Conservation (phyloP, 2,797 vertebrate genomes). For the Malacoctenus gilli region DNA sequence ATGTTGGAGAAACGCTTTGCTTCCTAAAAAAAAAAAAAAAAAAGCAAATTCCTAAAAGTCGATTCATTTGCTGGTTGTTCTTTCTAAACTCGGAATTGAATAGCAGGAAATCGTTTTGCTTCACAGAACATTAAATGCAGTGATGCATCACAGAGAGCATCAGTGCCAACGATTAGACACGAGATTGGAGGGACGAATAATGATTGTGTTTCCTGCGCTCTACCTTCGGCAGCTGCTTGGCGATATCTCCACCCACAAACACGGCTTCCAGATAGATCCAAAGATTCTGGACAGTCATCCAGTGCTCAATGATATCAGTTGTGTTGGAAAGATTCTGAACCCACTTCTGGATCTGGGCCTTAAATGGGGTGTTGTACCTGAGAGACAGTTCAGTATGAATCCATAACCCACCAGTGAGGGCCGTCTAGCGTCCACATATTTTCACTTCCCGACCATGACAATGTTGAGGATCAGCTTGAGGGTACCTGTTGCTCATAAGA, state of each 20-base stretch:
- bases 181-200: neutral
- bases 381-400: constrained; percentile 1
- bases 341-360: constrained; percentile 96
- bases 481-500: constrained; percentile 93
- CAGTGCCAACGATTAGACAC: neutral
- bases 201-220: neutral
- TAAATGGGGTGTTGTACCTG: constrained; percentile 95
- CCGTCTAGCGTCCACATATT: too few relatives aligned
- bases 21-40: constrained; percentile 79
- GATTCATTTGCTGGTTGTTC: neutral
- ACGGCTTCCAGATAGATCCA: constrained; percentile 98
- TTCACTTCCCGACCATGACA: too few relatives aligned
- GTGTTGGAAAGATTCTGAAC: constrained; percentile 94
- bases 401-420: too few relatives aligned
- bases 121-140: neutral
- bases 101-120: neutral
- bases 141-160: neutral
- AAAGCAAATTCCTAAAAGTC: neutral
- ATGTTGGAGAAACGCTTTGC: constrained; percentile 97
- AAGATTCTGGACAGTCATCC: constrained; percentile 97
- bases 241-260: constrained; percentile 96
- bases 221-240: constrained; percentile 97
- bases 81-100: neutral
- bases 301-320: constrained; percentile 93
- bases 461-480: too few relatives aligned